Evolutionary conservation across 2,888 invertebrate species (phyloP), one percentile per base, ranked within the genome.

Genomic region (Agapostemon virescens): DNA sequence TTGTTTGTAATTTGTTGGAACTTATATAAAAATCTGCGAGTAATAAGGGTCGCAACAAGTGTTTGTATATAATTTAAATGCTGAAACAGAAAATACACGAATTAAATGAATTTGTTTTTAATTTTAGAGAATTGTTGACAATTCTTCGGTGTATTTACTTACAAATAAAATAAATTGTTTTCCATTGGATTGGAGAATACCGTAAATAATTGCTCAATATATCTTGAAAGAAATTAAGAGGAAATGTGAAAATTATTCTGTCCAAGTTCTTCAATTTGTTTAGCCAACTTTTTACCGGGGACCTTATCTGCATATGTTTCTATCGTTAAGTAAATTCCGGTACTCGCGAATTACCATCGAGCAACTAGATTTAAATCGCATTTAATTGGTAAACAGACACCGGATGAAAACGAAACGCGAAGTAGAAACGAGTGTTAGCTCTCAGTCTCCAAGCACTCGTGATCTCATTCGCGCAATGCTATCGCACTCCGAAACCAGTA

Each of bases 311-410:
- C 69, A 23, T 38, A 20, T 36, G n/a, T n/a, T 36, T 11, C 11
- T 0, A 64, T 26, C 52, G 33, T 7, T 17, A 66, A 42, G 45
- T 38, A 36, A 76, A 70, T 78, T 74, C 13, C 38, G 17, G 38
- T 55, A 66, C 30, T 75, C 36, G 38, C 61, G 55, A 76, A 66
- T 66, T 70, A 64, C 69, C 23, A 55, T 66, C 69, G n/a, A 33
- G 38, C 40, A 30, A 33, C 75, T n/a, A 30, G 55, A 55, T 64
- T 58, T 78, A 78, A 78, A 69, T 76, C 66, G 64, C 78, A 58
- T 76, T 78, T 78, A 78, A 78, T 66, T 45, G 69, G 78, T 78
- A 78, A 78, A 76, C 76, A 78, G 76, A 69, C 69, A 30, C 64
- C 45, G 42, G 69, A 55, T 66, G 78, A 78, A 76, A 78, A 75